A percentile compares a stretch with the other conserved stretches of the same genome.
These are phyloP conservation scores for Ennomos fuscantarius DNA, from an alignment of 2,888 invertebrate species.

Conservation along the genomic window DNA sequence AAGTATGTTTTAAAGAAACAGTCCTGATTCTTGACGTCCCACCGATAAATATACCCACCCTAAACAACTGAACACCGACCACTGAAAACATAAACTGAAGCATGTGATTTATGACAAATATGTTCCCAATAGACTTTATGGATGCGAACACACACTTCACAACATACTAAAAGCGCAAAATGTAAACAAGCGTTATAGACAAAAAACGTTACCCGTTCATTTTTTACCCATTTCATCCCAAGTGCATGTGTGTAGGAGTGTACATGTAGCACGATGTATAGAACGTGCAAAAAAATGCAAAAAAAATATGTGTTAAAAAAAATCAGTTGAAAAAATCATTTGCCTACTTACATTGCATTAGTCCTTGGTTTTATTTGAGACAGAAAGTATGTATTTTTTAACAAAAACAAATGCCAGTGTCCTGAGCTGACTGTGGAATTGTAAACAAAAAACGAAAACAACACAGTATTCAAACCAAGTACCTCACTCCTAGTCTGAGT, in stretches of 20 bases:
- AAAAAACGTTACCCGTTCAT: slow-evolving; percentile 63
- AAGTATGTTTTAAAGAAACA: too few species aligned
- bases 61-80: slow-evolving; percentile 99
- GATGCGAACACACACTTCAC: slow-evolving; percentile 99
- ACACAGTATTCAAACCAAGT: slow-evolving; percentile 60
- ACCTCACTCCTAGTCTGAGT: slow-evolving; percentile 75
- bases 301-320: slow-evolving; percentile 50
- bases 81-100: slow-evolving; percentile 99
- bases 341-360: slow-evolving; percentile 71
- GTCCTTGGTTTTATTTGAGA: slow-evolving; percentile 60
- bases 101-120: slow-evolving; percentile 99
- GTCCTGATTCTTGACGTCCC: too few species aligned
- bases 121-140: slow-evolving; percentile 99
- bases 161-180: slow-evolving; percentile 91
- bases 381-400: slow-evolving; percentile 48
- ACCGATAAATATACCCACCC: slow-evolving; percentile 85
- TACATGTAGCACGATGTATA: slow-evolving; percentile 53
- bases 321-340: slow-evolving; percentile 39
- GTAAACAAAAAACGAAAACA: slow-evolving; percentile 52
- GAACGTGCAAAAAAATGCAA: slow-evolving; percentile 61
- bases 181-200: slow-evolving; percentile 42
- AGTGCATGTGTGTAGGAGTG: slow-evolving; percentile 59
- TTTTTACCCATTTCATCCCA: slow-evolving; percentile 65
- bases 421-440: slow-evolving; percentile 63
- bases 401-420: slow-evolving; percentile 62